phyloP scores from a whole-genome alignment of 2,113 vertebrate species.

The Hoplias malabaricus region DNA sequence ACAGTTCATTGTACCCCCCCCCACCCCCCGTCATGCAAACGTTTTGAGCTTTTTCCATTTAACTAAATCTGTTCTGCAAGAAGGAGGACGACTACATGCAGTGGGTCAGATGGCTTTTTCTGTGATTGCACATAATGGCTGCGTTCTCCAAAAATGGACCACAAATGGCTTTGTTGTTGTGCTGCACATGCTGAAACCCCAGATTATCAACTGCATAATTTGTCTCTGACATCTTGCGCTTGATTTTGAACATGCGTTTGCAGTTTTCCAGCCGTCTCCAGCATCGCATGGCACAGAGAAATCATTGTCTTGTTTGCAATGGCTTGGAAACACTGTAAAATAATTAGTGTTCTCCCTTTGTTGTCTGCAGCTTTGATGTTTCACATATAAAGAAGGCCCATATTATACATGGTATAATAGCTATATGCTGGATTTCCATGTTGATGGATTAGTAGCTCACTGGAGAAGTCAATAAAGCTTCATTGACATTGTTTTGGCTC shows the following conservation, averaged over 20 bases:
- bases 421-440: slow-evolving; percentile 35
- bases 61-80: neutral
- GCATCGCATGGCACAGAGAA: neutral
- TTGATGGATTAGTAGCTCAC: slow-evolving; percentile 33
- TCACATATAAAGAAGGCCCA: slow-evolving; percentile 10
- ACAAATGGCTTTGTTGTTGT: neutral
- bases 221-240: neutral
- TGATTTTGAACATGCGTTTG: neutral
- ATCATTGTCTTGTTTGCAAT: neutral
- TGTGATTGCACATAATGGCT: neutral
- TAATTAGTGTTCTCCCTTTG: slow-evolving; percentile 25
- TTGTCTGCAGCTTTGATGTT: slow-evolving; percentile 19
- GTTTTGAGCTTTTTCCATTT: slow-evolving; percentile 3
- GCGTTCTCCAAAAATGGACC: neutral
- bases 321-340: neutral
- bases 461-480: slow-evolving; percentile 33
- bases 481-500: slow-evolving; percentile 32
- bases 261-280: neutral
- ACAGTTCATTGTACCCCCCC: neutral
- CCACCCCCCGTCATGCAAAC: neutral
- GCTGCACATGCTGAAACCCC: neutral
- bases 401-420: slow-evolving; percentile 24
- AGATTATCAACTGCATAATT: neutral
- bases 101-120: neutral
- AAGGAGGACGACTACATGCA: neutral